phyloP scores from a whole-genome alignment of 37 sponge, comb jelly and placozoan species.

The Ephydatia muelleri region DNA sequence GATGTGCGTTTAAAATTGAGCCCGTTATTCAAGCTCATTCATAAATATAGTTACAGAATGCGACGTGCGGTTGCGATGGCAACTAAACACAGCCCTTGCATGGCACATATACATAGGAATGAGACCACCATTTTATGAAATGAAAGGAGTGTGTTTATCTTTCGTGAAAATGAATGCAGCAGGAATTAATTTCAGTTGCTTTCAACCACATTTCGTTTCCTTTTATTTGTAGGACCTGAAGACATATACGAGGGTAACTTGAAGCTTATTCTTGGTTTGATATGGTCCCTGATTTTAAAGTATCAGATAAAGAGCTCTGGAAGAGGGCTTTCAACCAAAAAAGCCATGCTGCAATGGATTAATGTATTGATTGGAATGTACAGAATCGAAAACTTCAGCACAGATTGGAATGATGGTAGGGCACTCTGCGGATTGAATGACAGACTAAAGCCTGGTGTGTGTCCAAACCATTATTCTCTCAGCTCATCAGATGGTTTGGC shows the following conservation, averaged over 20 bases:
- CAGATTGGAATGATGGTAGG: slow-evolving; percentile 88
- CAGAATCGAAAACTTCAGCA: slow-evolving; percentile 71
- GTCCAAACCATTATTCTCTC: slow-evolving; percentile 72
- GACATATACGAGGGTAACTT: slow-evolving; percentile 91
- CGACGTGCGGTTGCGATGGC: too few relatives aligned
- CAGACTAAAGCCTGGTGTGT: slow-evolving; percentile 70
- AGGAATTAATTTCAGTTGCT: neutral
- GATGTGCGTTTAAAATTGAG: too few relatives aligned
- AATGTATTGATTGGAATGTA: slow-evolving; percentile 75
- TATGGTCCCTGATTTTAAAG: slow-evolving; percentile 92
- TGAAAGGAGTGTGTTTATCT: too few relatives aligned
- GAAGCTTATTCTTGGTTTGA: slow-evolving; percentile 93
- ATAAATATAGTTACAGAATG: too few relatives aligned
- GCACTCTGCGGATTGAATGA: slow-evolving; percentile 69
- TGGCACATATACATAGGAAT: neutral
- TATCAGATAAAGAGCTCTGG: slow-evolving; percentile 87
- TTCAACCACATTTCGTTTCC: neutral
- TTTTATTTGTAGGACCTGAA: slow-evolving; percentile 57
- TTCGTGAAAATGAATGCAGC: too few relatives aligned
- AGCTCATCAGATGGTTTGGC: slow-evolving; percentile 53
- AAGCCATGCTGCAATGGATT: slow-evolving; percentile 90
- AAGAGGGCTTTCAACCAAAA: slow-evolving; percentile 65
- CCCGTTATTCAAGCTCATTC: too few relatives aligned
- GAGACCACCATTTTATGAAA: too few relatives aligned
- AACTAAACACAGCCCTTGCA: neutral